Conservation (phyloP, 1,140 invertebrate species). For the Manduca sexta region DNA sequence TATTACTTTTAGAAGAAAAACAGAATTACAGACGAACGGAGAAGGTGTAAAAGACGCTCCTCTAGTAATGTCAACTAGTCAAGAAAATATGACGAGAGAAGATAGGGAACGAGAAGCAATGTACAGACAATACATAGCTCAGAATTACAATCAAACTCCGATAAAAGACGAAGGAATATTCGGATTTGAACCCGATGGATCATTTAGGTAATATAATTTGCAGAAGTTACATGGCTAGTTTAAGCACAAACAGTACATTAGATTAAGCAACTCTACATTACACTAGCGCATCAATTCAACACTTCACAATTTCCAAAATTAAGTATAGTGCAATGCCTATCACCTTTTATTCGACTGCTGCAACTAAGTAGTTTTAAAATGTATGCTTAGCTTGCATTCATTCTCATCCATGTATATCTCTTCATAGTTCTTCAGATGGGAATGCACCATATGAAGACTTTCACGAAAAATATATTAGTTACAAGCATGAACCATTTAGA, state of each 20-base stretch:
- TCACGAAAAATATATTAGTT: constrained; percentile 85
- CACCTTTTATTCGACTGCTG: neutral
- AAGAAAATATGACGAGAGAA: constrained; percentile 74
- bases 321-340: constrained; percentile 5
- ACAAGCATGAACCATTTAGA: constrained; percentile 78
- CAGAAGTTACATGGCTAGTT: neutral
- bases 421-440: constrained; percentile 71
- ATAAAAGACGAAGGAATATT: constrained; percentile 76
- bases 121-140: constrained; percentile 52
- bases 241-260: constrained; percentile 1
- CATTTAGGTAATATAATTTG: constrained; percentile 57
- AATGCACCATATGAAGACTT: constrained; percentile 79
- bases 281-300: constrained; percentile 8
- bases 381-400: constrained; percentile 45
- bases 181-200: constrained; percentile 67
- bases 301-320: constrained; percentile 3
- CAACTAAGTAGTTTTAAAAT: neutral
- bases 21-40: constrained; percentile 51
- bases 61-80: constrained; percentile 72
- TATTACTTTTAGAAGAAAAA: constrained; percentile 52
- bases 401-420: constrained; percentile 58
- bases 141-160: constrained; percentile 75
- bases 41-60: constrained; percentile 67
- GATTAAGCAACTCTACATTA: neutral
- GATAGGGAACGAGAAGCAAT: constrained; percentile 53